phyloP scores from a whole-genome alignment of 1,140 invertebrate species.

The Drosophila pruinosa region DNA sequence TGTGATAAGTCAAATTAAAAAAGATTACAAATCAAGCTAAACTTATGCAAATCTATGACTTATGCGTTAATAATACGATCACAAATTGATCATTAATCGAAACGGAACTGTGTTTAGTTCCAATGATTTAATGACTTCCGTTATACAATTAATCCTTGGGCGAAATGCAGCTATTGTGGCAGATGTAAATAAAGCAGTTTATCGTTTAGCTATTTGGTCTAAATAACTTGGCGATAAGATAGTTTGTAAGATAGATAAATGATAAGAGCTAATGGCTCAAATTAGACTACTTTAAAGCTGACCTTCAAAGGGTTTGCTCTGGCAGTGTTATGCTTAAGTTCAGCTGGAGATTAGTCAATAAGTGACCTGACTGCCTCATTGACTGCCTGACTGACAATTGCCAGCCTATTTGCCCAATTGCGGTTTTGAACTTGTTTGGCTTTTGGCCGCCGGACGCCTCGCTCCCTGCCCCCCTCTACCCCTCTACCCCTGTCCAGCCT shows the following conservation, averaged over 20 bases:
- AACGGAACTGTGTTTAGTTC: not conserved
- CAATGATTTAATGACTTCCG: not conserved
- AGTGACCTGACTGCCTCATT: conserved; percentile 1
- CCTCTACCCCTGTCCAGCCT: not conserved
- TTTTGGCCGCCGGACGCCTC: conserved; percentile 47
- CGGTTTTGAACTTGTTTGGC: conserved; percentile 78
- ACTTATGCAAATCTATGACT: conserved; percentile 27
- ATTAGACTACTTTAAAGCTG: not conserved
- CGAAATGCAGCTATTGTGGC: not conserved
- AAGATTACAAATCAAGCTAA: conserved; percentile 1
- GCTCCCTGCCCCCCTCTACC: not conserved
- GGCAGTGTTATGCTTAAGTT: not conserved
- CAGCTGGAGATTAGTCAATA: not conserved
- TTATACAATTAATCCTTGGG: not conserved
- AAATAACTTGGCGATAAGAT: not conserved
- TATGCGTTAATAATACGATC: conserved; percentile 3
- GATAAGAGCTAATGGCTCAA: no score
- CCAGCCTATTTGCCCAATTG: conserved; percentile 75
- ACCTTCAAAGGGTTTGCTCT: not conserved
- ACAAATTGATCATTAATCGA: conserved; percentile 7
- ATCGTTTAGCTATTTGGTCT: not conserved
- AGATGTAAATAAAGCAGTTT: not conserved
- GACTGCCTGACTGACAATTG: conserved; percentile 17
- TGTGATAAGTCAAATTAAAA: conserved; percentile 7
- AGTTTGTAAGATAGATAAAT: not conserved